A percentile compares a stretch with the other conserved stretches of the same genome.
phyloP scores from a whole-genome alignment of 2,888 invertebrate species.

The Barypeithes pellucidus region DNA sequence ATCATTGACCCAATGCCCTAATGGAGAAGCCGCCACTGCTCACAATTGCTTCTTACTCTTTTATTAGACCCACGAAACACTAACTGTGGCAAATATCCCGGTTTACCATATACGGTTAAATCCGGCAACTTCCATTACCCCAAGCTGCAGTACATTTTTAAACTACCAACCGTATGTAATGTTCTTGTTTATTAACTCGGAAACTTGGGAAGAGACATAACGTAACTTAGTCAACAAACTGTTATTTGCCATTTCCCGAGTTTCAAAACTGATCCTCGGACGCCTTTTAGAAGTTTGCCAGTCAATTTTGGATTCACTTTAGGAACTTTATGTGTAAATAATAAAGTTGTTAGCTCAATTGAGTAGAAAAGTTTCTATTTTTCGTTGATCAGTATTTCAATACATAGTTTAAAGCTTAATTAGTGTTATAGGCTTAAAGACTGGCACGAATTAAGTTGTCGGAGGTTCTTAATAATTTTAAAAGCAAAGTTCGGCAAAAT shows the following conservation, averaged over 20 bases:
- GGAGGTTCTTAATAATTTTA: no score
- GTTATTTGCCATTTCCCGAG: constrained; percentile 51
- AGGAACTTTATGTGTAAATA: constrained; percentile 51
- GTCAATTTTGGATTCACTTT: constrained; percentile 49
- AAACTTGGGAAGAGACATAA: constrained; percentile 85
- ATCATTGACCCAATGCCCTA: no score
- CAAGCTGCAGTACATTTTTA: constrained; percentile 4
- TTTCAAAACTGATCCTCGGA: constrained; percentile 51
- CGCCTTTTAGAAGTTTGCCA: constrained; percentile 51
- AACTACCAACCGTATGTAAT: constrained; percentile 5
- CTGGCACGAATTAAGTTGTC: no score
- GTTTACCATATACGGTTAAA: not conserved
- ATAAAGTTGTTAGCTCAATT: constrained; percentile 37
- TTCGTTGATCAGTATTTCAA: constrained; percentile 6
- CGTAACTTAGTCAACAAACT: constrained; percentile 72
- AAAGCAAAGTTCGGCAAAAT: no score
- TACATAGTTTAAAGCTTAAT: not conserved
- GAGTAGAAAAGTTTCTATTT: constrained; percentile 8
- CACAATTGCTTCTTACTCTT: no score
- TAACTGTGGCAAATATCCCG: not conserved
- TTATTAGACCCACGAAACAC: not conserved
- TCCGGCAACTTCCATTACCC: not conserved
- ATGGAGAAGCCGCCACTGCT: no score
- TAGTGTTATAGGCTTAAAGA: not conserved
- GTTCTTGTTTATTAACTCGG: constrained; percentile 60